These are phyloP conservation scores for Epistrophella euchroma DNA, from an alignment of 2,888 invertebrate genomes.

Conservation along the genomic window DNA sequence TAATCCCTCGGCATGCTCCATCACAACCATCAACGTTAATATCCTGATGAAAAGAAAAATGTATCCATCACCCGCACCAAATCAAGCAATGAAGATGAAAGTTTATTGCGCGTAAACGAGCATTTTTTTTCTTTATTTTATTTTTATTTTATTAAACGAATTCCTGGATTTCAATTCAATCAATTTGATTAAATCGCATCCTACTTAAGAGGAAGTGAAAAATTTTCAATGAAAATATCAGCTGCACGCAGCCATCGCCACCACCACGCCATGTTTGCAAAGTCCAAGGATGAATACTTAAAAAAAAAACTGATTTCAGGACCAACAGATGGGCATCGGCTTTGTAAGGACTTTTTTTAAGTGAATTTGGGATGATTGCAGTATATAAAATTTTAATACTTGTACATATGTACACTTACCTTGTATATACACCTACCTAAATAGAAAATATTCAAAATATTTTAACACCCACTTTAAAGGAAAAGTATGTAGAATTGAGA, in stretches of 20 bases:
- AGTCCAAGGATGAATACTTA: constrained; percentile 3
- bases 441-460: not conserved
- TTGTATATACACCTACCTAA: too few species aligned
- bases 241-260: not conserved
- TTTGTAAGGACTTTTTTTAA: not conserved
- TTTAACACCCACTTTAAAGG: too few species aligned
- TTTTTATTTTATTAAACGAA: constrained; percentile 25
- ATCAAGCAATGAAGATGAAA: constrained; percentile 23
- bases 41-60: constrained; percentile 19
- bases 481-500: too few species aligned
- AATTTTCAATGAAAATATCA: too few species aligned
- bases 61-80: not conserved
- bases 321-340: not conserved
- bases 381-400: not conserved
- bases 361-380: not conserved
- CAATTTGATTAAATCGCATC: constrained; percentile 49
- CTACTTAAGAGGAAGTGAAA: too few species aligned
- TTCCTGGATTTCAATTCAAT: constrained; percentile 36
- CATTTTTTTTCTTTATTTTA: not conserved
- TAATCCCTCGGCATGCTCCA: constrained; percentile 19
- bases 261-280: not conserved
- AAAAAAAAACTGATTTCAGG: constrained; percentile 1
- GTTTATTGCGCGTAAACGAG: constrained; percentile 5
- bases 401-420: too few species aligned
- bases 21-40: not conserved